These are phyloP conservation scores for Scalopus aquaticus DNA, from an alignment of 2,113 vertebrate species.

Conservation along the genomic window DNA sequence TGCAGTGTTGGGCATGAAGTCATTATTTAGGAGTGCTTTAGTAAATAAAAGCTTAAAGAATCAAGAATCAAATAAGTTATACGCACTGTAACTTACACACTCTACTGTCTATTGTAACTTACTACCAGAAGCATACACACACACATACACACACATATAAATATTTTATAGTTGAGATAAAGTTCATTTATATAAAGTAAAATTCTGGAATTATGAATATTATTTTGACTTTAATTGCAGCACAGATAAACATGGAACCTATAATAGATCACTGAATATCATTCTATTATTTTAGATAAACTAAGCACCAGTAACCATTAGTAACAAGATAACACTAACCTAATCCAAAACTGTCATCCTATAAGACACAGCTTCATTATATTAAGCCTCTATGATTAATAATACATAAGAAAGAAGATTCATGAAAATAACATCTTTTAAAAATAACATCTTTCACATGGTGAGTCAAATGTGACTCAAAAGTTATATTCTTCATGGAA, in stretches of 20 bases:
- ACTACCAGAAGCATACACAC: background rate
- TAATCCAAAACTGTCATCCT: background rate
- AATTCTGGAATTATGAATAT: constrained; percentile 18
- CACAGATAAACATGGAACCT: constrained; percentile 1
- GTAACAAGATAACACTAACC: constrained; percentile 52
- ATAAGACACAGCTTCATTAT: constrained; percentile 18
- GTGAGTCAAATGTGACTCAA: background rate
- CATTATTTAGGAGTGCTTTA: background rate
- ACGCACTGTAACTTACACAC: background rate
- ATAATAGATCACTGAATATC: constrained; percentile 49
- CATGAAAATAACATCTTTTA: background rate
- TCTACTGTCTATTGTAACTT: background rate
- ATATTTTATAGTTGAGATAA: background rate
- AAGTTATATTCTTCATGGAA: background rate
- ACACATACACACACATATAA: too few species aligned
- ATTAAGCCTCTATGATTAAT: constrained; percentile 31
- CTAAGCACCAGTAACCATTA: constrained; percentile 54
- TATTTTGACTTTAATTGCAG: background rate
- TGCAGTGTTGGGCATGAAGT: background rate
- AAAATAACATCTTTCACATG: background rate
- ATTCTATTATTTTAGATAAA: constrained; percentile 46
- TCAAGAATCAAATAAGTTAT: background rate
- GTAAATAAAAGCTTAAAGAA: background rate
- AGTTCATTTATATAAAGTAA: background rate
- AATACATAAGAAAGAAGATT: background rate